A percentile compares a stretch with the other conserved stretches of the same genome.
phyloP scores from a whole-genome alignment of 30 jellyfish, hydroid and myxozoan species.

The Aurelia sp. region DNA sequence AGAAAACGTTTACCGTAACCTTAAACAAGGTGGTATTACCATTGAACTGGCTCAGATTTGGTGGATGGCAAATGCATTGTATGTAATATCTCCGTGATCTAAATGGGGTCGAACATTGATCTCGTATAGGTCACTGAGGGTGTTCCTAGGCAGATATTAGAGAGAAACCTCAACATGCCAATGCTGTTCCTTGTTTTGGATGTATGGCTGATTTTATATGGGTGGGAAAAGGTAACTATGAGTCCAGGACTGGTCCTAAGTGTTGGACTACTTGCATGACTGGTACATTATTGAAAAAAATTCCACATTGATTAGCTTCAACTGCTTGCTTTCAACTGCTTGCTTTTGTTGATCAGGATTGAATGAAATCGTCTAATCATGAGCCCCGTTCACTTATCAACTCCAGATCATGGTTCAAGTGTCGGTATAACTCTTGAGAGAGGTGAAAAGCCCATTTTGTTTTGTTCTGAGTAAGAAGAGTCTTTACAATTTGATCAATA shows the following conservation, averaged over 20 bases:
- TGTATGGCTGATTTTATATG: constrained; percentile 20
- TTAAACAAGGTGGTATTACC: constrained; percentile 11
- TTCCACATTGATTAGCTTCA: too few relatives aligned
- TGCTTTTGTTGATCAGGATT: too few relatives aligned
- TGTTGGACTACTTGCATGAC: constrained; percentile 30
- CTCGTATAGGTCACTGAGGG: constrained; percentile 53
- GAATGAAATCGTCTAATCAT: too few relatives aligned
- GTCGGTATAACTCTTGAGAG: too few relatives aligned
- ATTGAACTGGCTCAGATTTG: constrained; percentile 35
- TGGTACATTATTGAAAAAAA: constrained; percentile 35
- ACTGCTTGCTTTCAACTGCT: too few relatives aligned
- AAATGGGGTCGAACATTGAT: constrained; percentile 72
- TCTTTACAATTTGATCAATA: too few relatives aligned
- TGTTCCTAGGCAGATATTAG: constrained; percentile 70
- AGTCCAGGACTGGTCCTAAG: constrained; percentile 42
- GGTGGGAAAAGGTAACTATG: constrained; percentile 37
- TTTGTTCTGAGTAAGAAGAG: too few relatives aligned
- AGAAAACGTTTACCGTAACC: constrained; percentile 16
- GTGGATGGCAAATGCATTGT: constrained; percentile 42
- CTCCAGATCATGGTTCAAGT: not conserved
- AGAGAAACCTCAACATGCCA: constrained; percentile 77
- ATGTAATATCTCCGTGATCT: constrained; percentile 68
- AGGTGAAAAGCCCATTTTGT: too few relatives aligned
- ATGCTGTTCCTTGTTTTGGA: constrained; percentile 62
- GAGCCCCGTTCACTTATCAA: constrained; percentile 21